Evolutionary conservation across 2,113 vertebrate genomes (phyloP).

Genomic region (Grus americana): DNA sequence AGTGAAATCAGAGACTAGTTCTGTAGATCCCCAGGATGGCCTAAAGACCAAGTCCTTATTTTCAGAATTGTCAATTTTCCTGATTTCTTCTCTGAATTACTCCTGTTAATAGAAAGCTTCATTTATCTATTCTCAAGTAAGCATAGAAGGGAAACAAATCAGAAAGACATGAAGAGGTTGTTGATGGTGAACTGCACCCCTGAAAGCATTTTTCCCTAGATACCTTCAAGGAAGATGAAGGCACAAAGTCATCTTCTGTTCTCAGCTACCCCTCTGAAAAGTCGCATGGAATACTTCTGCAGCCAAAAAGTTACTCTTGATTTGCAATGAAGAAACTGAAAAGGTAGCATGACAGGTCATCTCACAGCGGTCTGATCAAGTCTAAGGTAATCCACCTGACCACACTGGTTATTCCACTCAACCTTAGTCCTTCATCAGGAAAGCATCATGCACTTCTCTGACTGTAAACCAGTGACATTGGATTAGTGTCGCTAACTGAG

Average conservation of each 20-base stretch:
- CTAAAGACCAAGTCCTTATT: neutral
- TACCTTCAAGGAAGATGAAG: neutral
- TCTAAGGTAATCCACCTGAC: neutral
- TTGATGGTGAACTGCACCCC: neutral
- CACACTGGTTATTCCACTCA: neutral
- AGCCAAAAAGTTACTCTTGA: neutral
- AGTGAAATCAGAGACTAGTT: neutral
- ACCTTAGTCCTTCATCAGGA: neutral
- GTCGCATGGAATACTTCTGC: neutral
- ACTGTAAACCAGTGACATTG: neutral
- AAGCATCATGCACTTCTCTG: neutral
- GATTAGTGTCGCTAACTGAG: neutral
- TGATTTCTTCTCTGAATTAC: neutral
- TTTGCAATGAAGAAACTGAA: neutral
- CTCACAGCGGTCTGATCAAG: neutral
- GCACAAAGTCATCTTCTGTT: neutral
- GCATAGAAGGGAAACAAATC: neutral
- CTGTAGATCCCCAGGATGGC: neutral
- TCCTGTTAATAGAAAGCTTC: neutral
- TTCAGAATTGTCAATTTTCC: neutral
- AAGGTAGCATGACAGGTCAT: neutral
- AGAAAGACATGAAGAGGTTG: neutral
- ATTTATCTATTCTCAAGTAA: neutral
- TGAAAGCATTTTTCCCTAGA: neutral
- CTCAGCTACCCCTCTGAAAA: neutral